Evolutionary conservation across 2,113 vertebrate genomes (phyloP).

Genomic region (Nothocercus nigrocapillus): DNA sequence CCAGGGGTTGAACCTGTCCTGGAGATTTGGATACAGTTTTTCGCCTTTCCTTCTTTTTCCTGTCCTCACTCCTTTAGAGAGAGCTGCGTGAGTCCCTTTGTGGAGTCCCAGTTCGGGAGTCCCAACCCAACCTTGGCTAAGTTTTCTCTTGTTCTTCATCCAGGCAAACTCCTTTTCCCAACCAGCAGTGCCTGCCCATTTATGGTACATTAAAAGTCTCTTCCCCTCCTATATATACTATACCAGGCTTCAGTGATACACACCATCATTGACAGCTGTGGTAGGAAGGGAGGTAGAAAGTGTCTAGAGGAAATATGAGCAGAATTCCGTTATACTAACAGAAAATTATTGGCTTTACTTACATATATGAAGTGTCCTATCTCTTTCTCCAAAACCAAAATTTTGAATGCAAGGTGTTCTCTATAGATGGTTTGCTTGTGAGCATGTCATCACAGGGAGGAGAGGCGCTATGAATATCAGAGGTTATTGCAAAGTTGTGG

Average conservation of each 20-base stretch:
- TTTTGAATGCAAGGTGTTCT: background rate
- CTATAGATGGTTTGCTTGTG: background rate
- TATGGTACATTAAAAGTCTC: background rate
- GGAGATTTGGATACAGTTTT: background rate
- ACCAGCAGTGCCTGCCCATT: background rate
- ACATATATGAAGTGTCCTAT: background rate
- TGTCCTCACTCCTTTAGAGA: background rate
- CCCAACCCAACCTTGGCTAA: background rate
- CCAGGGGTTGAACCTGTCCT: background rate
- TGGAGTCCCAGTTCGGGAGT: accelerated
- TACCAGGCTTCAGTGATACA: background rate
- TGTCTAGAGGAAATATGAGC: background rate
- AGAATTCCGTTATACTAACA: background rate
- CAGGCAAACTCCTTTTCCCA: background rate
- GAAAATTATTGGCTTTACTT: background rate
- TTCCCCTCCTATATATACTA: background rate
- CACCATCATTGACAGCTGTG: background rate
- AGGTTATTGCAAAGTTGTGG: background rate
- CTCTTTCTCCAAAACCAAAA: background rate
- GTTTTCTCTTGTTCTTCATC: background rate
- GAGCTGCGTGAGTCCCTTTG: background rate
- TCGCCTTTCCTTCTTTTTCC: background rate
- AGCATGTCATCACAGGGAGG: background rate
- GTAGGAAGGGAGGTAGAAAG: background rate
- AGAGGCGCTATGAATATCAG: background rate